Conservation (phyloP, 2,888 invertebrate species). For the Halictus quadricinctus region DNA sequence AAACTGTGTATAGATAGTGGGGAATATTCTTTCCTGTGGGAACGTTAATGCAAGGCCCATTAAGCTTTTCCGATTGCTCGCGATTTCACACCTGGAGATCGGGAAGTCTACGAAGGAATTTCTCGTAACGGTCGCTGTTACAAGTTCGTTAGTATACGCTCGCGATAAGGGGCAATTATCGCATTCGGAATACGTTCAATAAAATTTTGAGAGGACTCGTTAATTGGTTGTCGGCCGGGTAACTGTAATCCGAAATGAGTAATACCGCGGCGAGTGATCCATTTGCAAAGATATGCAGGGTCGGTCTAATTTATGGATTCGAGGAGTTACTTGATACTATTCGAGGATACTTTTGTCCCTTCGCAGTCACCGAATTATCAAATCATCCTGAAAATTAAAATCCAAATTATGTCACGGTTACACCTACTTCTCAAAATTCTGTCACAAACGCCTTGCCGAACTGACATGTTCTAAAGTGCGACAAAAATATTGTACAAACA, state of each 20-base stretch:
- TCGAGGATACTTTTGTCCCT: constrained; percentile 26
- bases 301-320: constrained; percentile 43
- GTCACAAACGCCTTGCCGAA: not conserved
- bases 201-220: constrained; percentile 15
- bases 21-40: not conserved
- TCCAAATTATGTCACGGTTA: not conserved
- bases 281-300: constrained; percentile 43
- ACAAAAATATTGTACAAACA: too few species aligned
- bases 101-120: not conserved
- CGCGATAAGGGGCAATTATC: constrained; percentile 35
- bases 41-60: not conserved
- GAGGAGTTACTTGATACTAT: too few species aligned
- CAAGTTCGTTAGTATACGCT: constrained; percentile 25
- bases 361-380: not conserved
- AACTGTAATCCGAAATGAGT: constrained; percentile 45
- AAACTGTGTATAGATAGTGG: not conserved
- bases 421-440: not conserved
- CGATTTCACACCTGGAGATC: constrained; percentile 18
- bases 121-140: constrained; percentile 25
- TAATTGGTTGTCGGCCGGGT: constrained; percentile 14
- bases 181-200: constrained; percentile 18
- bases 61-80: not conserved
- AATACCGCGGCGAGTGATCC: constrained; percentile 39
- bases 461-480: too few species aligned
- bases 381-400: not conserved